Conservation (phyloP, 1,140 invertebrate genomes). For the Galendromus occidentalis region DNA sequence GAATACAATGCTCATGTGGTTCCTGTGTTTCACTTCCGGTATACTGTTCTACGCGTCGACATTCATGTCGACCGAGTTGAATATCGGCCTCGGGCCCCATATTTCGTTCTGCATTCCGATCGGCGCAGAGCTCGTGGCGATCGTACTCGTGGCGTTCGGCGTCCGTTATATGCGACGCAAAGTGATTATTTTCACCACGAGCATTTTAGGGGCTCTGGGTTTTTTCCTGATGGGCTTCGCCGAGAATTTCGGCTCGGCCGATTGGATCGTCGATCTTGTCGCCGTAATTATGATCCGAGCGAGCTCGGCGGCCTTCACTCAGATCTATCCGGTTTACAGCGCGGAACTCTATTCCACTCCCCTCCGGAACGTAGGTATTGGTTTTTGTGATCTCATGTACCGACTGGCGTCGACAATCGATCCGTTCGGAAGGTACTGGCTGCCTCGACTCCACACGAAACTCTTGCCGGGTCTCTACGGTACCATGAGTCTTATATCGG, state of each 20-base stretch:
- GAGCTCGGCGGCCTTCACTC: constrained; percentile 2
- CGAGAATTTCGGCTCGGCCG: neutral
- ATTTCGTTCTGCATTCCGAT: neutral
- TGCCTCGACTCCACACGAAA: neutral
- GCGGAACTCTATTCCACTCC: constrained; percentile 72
- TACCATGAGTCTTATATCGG: constrained; percentile 5
- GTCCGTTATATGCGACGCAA: constrained; percentile 1
- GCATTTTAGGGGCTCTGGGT: neutral
- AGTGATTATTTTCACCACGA: constrained; percentile 7
- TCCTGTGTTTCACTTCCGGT: neutral
- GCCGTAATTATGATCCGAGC: constrained; percentile 7
- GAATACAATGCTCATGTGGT: constrained; percentile 6
- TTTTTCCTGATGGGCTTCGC: constrained; percentile 8
- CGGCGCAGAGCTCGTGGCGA: neutral
- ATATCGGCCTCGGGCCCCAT: neutral
- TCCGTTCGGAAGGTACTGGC: constrained; percentile 1
- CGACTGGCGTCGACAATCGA: constrained; percentile 8
- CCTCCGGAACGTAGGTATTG: constrained; percentile 57
- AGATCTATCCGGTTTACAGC: constrained; percentile 43
- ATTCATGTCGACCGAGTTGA: constrained; percentile 3
- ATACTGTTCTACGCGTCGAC: constrained; percentile 8
- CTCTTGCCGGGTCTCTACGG: neutral
- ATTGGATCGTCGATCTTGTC: neutral
- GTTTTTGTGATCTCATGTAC: constrained; percentile 25
- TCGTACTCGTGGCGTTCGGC: neutral